Conservation (phyloP, 1,140 invertebrate genomes). For the Brachystomella parvula region DNA sequence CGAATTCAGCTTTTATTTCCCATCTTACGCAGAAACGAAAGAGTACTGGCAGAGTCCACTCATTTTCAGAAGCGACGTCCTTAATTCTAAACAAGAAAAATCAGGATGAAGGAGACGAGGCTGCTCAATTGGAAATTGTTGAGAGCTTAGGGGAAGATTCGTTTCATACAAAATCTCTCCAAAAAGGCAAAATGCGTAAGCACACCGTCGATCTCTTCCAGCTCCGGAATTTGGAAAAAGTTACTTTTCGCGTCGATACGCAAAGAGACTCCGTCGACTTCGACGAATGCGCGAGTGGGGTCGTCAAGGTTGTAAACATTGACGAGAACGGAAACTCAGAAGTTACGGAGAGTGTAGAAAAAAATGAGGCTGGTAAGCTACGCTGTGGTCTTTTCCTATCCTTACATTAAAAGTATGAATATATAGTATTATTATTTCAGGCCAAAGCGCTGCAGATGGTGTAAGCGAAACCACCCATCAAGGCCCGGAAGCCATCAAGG, state of each 20-base stretch:
- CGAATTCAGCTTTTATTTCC: background rate
- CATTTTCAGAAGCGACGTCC: background rate
- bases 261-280: background rate
- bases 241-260: background rate
- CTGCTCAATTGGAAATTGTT: background rate
- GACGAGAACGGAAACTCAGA: background rate
- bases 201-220: background rate
- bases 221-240: background rate
- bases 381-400: background rate
- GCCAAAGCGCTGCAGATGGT: background rate
- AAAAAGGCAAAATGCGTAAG: background rate
- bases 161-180: no score
- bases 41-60: background rate
- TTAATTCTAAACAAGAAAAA: background rate
- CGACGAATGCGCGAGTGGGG: background rate
- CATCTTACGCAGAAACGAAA: constrained; percentile 2
- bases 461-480: background rate
- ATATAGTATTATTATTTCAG: background rate
- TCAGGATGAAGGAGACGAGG: background rate
- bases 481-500: background rate
- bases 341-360: background rate
- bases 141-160: background rate
- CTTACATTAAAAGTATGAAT: background rate
- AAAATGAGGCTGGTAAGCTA: background rate
- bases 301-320: background rate